Base-by-base conservation (phyloP, 2,888 invertebrate species). In the Adelognathus sp. region DNA sequence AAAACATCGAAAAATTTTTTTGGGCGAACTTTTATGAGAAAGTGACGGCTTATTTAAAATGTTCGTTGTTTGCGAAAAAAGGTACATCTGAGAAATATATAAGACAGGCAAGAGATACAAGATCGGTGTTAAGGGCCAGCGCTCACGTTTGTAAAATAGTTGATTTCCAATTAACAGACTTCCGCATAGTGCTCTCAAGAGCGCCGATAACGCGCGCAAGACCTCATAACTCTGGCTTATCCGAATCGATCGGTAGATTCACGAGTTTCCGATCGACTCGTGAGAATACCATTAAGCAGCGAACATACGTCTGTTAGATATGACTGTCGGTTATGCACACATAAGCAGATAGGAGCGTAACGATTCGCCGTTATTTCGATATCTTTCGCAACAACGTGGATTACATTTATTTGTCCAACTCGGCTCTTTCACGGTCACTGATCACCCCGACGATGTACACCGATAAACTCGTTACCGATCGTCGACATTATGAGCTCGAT, bases 111-210 rank as follows among this genome's bases (percentile, higher is more conserved):
- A n/a, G n/a, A n/a, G 21, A 69, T 16, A 64, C 36, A 16, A 39
- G 36, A 61, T 24, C 41, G 61, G 61, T 5, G 3, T 9, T 31
- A 64, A 60, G 44, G 33, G n/a, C 29, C n/a, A 31, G 27, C 7
- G 33, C n/a, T n/a, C n/a, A n/a, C n/a, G n/a, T n/a, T n/a, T 27
- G 24, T 29, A 24, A 14, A 39, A 14, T 18, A 36, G 18, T 46
- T 16, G 31, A 24, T 11, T 85, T 86, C 85, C 87, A 88, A 88
- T 88, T 86, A 87, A 85, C 83, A 84, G 79, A 82, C 83, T 87
- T 85, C 85, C 85, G 85, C 84, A 85, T 77, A 56, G 66, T 66
- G 39, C 36, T 69, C 69, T 21, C n/a, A 21, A 79, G n/a, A 84
- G 83, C 84, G 79, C 24, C 82, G 88, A 85, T 85, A 86, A 85